Conservation (phyloP, 2,113 vertebrate genomes). For the Fregata magnificens region DNA sequence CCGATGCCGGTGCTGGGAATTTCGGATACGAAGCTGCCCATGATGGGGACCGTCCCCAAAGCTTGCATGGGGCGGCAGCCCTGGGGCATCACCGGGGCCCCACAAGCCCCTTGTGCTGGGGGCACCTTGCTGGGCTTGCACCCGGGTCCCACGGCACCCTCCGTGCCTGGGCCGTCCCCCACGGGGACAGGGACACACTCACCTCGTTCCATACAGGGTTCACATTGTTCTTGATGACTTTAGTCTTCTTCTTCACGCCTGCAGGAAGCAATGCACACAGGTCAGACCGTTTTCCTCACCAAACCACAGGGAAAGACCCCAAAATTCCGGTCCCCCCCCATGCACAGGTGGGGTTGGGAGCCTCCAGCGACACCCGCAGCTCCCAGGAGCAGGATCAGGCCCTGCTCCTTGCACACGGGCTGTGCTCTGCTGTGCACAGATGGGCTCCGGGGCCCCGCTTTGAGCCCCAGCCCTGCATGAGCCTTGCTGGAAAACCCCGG, state of each 20-base stretch:
- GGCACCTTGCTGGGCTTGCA: neutral
- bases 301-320: rapidly evolving
- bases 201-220: slow-evolving; percentile 99
- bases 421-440: neutral
- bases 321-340: rapidly evolving
- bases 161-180: no score
- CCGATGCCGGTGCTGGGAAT: no score
- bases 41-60: rapidly evolving
- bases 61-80: rapidly evolving
- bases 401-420: neutral
- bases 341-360: rapidly evolving
- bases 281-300: neutral
- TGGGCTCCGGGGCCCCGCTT: rapidly evolving
- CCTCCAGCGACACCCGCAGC: neutral
- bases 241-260: slow-evolving; percentile 97
- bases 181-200: neutral
- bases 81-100: rapidly evolving
- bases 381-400: neutral
- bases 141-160: neutral
- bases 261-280: neutral
- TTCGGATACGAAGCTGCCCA: rapidly evolving
- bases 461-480: neutral
- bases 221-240: slow-evolving; percentile 92
- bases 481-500: neutral
- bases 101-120: neutral